phyloP scores from a whole-genome alignment of 2,797 vertebrate genomes.

The Clamator glandarius region DNA sequence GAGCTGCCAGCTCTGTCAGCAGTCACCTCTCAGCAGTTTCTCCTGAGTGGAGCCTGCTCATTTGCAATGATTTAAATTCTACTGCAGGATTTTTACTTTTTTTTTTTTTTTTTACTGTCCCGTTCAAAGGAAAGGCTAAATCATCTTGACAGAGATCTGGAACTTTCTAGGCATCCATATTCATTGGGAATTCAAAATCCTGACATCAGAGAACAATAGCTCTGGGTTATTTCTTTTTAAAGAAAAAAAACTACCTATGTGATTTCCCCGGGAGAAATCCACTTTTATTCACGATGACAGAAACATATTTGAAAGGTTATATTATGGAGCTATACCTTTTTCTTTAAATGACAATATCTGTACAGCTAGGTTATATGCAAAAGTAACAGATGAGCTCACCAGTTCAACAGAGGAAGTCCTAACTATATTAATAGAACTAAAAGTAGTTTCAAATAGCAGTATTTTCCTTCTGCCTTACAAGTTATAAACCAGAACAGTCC shows the following conservation, averaged over 20 bases:
- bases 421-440: background rate
- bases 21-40: constrained; percentile 39
- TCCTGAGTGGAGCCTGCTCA: constrained; percentile 18
- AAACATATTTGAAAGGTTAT: constrained; percentile 19
- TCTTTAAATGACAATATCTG: background rate
- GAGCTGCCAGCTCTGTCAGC: constrained; percentile 54
- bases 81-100: constrained; percentile 14
- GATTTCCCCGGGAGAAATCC: background rate
- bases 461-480: background rate
- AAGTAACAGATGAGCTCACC: background rate
- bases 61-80: constrained; percentile 62
- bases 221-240: constrained; percentile 36
- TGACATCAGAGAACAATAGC: constrained; percentile 32
- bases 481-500: background rate
- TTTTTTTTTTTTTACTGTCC: constrained; percentile 15
- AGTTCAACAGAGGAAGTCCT: background rate
- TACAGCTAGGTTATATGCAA: background rate
- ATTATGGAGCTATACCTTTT: background rate
- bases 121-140: constrained; percentile 50
- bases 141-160: constrained; percentile 58
- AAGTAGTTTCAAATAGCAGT: background rate
- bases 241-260: constrained; percentile 5
- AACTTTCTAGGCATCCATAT: constrained; percentile 58
- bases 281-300: background rate
- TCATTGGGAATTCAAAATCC: constrained; percentile 43